These are phyloP conservation scores for Colletes gigas DNA, from an alignment of 1,140 invertebrate genomes.

Conservation along the genomic window DNA sequence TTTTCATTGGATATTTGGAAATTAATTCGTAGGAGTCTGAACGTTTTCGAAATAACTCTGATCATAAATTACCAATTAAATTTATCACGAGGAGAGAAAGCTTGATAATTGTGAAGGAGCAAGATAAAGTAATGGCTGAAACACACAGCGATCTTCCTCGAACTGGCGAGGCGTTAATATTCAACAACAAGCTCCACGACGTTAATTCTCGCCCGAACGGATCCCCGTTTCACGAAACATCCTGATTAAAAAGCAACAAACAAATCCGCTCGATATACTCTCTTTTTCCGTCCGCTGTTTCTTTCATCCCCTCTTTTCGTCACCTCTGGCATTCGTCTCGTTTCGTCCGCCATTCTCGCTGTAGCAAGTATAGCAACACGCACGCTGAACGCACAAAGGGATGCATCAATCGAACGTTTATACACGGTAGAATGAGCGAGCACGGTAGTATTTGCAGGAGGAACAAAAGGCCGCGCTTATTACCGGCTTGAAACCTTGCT, in stretches of 20 bases:
- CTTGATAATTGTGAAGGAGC: too few relatives aligned
- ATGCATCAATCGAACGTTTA: constrained; percentile 35
- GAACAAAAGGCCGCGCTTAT: constrained; percentile 29
- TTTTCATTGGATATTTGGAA: too few relatives aligned
- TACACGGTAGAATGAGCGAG: constrained; percentile 1
- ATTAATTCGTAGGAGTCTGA: too few relatives aligned
- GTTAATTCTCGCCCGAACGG: not conserved
- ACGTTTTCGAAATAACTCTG: too few relatives aligned
- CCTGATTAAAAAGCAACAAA: too few relatives aligned
- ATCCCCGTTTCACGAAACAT: not conserved
- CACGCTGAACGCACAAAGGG: not conserved
- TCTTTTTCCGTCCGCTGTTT: not conserved
- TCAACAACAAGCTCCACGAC: not conserved
- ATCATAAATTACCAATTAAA: not conserved
- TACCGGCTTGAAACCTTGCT: not conserved
- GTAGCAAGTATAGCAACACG: not conserved
- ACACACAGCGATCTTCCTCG: not conserved
- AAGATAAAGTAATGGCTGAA: not conserved
- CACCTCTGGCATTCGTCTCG: not conserved
- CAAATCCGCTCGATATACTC: too few relatives aligned
- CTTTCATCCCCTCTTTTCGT: not conserved
- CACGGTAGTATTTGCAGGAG: not conserved
- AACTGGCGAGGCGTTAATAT: not conserved
- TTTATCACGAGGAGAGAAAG: too few relatives aligned
- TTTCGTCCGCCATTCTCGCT: not conserved